A percentile compares a stretch with the other conserved stretches of the same genome.
Conservation (phyloP, 37 sponge, comb jelly and placozoan genomes). For the Halichondria panicea region DNA sequence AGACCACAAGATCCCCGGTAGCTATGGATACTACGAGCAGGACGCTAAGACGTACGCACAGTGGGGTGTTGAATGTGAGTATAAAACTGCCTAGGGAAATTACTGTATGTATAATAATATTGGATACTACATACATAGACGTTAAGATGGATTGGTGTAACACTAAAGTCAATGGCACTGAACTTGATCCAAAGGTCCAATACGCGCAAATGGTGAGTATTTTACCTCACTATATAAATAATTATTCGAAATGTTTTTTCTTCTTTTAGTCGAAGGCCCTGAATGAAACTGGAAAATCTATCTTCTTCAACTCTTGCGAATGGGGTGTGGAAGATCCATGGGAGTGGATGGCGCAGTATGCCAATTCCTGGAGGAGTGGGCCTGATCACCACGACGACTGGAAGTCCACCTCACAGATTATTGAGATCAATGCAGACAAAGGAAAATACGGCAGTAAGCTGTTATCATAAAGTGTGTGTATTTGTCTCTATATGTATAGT, state of each 20-base stretch:
- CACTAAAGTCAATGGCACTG: conserved; percentile 71
- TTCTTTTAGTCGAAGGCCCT: conserved; percentile 69
- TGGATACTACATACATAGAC: conserved; percentile 24
- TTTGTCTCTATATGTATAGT: background rate
- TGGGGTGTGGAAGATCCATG: conserved; percentile 85
- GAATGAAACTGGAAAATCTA: conserved; percentile 69
- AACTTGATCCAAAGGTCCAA: conserved; percentile 72
- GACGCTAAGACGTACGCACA: conserved; percentile 81
- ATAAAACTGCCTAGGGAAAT: background rate
- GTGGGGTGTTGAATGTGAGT: conserved; percentile 89
- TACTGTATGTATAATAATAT: background rate
- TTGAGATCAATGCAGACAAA: conserved; percentile 66
- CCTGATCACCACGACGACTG: conserved; percentile 82
- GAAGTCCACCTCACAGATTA: conserved; percentile 74
- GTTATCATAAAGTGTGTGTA: background rate
- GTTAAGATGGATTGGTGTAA: conserved; percentile 94
- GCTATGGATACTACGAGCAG: conserved; percentile 83
- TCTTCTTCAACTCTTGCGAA: conserved; percentile 86
- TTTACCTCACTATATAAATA: background rate
- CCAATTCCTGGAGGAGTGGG: conserved; percentile 89
- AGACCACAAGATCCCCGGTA: conserved; percentile 73
- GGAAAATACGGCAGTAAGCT: conserved; percentile 63
- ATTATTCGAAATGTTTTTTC: background rate
- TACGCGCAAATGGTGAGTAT: conserved; percentile 76
- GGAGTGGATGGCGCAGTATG: conserved; percentile 81